phyloP scores from a whole-genome alignment of 2,888 invertebrate genomes.

The Agrochola lychnidis region DNA sequence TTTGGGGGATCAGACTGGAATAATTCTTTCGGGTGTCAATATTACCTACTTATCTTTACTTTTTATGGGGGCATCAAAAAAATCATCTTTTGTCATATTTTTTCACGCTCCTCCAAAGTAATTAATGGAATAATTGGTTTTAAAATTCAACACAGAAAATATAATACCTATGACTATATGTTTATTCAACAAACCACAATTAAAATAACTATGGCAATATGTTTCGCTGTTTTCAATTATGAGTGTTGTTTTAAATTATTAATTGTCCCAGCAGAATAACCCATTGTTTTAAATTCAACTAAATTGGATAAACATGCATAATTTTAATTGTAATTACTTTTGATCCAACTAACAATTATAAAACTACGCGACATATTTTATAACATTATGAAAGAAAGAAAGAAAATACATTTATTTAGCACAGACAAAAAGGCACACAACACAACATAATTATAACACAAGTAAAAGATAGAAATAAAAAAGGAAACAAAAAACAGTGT shows the following conservation, averaged over 20 bases:
- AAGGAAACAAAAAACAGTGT: no score
- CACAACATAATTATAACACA: no score
- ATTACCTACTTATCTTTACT: neutral
- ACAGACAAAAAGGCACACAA: no score
- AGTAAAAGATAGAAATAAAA: no score
- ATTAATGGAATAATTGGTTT: neutral
- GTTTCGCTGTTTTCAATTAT: neutral
- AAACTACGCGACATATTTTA: neutral
- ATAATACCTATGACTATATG: neutral
- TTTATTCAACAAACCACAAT: neutral
- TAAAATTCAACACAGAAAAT: neutral
- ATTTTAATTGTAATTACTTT: slow-evolving; percentile 8
- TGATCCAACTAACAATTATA: neutral
- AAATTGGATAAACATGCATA: neutral
- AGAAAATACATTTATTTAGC: no score
- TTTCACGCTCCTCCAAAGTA: neutral
- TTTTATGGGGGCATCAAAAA: neutral
- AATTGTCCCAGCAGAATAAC: neutral
- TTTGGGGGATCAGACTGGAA: neutral
- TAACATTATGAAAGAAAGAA: no score
- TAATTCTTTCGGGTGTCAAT: neutral
- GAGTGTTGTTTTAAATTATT: neutral
- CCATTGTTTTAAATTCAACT: slow-evolving; percentile 4
- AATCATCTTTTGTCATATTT: neutral
- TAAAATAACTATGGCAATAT: neutral